Conservation (phyloP, 2,113 vertebrate species). For the Australoheros scitulus region DNA sequence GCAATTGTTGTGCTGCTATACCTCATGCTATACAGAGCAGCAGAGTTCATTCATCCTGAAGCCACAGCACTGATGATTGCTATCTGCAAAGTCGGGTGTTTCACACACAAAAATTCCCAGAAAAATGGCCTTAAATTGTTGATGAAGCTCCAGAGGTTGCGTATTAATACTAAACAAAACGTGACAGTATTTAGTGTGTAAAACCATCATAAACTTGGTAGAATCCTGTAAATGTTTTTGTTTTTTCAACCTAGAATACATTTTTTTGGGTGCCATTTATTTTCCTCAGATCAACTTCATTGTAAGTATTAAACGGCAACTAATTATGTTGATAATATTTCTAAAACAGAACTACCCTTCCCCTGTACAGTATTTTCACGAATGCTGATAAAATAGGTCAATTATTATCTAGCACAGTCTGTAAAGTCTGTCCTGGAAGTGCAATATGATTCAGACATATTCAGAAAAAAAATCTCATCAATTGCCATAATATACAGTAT, state of each 20-base stretch:
- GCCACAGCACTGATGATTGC: slow-evolving; percentile 75
- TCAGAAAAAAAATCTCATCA: slow-evolving; percentile 20
- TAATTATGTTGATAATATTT: slow-evolving; percentile 19
- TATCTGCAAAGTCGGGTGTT: slow-evolving; percentile 53
- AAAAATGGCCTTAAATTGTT: slow-evolving; percentile 36
- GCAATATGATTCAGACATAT: slow-evolving; percentile 59
- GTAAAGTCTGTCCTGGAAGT: slow-evolving; percentile 45
- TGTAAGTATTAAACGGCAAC: slow-evolving; percentile 67
- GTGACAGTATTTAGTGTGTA: slow-evolving; percentile 80
- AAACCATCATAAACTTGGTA: slow-evolving; percentile 50
- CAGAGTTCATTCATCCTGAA: slow-evolving; percentile 42
- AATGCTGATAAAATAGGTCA: slow-evolving; percentile 39
- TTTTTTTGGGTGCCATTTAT: slow-evolving; percentile 39
- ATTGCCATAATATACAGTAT: slow-evolving; percentile 40
- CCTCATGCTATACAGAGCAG: slow-evolving; percentile 70
- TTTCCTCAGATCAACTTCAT: slow-evolving; percentile 43
- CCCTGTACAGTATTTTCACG: slow-evolving; percentile 32
- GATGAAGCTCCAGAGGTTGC: slow-evolving; percentile 48
- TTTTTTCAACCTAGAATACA: slow-evolving; percentile 27
- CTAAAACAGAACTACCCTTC: background rate
- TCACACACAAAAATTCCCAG: slow-evolving; percentile 18
- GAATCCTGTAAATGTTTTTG: slow-evolving; percentile 44
- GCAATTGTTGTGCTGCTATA: slow-evolving; percentile 60
- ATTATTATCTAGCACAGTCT: slow-evolving; percentile 38
- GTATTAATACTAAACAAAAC: slow-evolving; percentile 76